Conservation (phyloP, 2,888 invertebrate genomes). For the Agrotis ipsilon region DNA sequence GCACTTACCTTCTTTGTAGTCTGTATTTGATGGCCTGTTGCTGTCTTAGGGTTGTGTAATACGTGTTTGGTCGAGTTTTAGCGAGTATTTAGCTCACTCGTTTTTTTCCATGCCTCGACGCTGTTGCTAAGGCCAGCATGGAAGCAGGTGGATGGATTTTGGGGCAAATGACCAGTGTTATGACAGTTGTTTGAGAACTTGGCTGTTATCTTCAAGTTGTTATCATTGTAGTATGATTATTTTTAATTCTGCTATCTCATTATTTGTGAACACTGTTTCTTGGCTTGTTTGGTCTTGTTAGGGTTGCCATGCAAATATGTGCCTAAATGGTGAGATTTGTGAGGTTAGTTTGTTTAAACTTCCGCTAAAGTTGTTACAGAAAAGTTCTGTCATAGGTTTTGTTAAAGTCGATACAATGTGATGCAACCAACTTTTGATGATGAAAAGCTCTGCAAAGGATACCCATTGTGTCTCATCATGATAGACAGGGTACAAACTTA, state of each 20-base stretch:
- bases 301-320: slow-evolving; percentile 29
- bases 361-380: neutral
- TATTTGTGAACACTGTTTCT: slow-evolving; percentile 28
- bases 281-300: slow-evolving; percentile 16
- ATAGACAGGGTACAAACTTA: neutral
- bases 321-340: neutral
- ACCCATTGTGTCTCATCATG: neutral
- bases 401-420: slow-evolving; percentile 7
- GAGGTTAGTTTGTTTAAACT: slow-evolving; percentile 28
- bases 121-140: slow-evolving; percentile 62
- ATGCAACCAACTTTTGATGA: neutral
- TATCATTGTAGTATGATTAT: slow-evolving; percentile 62
- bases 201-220: slow-evolving; percentile 54
- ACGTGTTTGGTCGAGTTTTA: slow-evolving; percentile 40
- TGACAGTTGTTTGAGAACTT: slow-evolving; percentile 47
- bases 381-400: neutral
- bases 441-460: neutral
- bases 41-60: slow-evolving; percentile 48
- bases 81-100: slow-evolving; percentile 47
- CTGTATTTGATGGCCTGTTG: slow-evolving; percentile 36
- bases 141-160: slow-evolving; percentile 35
- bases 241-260: slow-evolving; percentile 50
- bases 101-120: slow-evolving; percentile 41
- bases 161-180: slow-evolving; percentile 37
- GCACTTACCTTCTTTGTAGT: slow-evolving; percentile 55